Evolutionary conservation across 2,797 vertebrate genomes (phyloP).

Genomic region (Acipenser ruthenus): DNA sequence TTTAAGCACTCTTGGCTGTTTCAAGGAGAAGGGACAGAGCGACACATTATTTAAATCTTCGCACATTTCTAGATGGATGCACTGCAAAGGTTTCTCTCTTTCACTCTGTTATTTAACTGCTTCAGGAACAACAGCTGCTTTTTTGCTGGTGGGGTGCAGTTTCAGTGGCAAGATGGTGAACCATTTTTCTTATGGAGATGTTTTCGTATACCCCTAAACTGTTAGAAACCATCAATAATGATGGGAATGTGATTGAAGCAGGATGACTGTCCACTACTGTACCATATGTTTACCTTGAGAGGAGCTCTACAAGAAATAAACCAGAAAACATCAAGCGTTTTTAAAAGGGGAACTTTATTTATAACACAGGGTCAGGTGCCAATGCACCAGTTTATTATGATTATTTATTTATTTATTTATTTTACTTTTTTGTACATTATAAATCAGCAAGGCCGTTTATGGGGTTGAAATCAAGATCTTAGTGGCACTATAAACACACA

Average conservation of each 20-base stretch:
- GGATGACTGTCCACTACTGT: neutral
- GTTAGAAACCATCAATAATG: neutral
- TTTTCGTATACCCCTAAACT: neutral
- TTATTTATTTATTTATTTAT: slow-evolving; percentile 47
- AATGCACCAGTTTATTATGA: slow-evolving; percentile 53
- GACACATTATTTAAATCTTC: no score
- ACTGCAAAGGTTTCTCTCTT: neutral
- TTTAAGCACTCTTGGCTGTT: neutral
- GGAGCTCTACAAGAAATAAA: slow-evolving; percentile 30
- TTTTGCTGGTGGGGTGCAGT: neutral
- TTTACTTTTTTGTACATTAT: slow-evolving; percentile 68
- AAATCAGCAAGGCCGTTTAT: slow-evolving; percentile 72
- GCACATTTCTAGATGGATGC: no score
- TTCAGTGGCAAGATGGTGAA: no score
- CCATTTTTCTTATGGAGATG: no score
- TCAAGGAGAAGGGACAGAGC: no score
- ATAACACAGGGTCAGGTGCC: slow-evolving; percentile 72
- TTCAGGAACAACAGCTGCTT: neutral
- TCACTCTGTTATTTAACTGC: neutral
- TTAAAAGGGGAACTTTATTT: slow-evolving; percentile 85
- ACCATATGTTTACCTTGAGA: neutral
- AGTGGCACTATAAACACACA: slow-evolving; percentile 85
- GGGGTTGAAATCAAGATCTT: slow-evolving; percentile 73
- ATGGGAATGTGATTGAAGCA: neutral
- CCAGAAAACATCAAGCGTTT: slow-evolving; percentile 36